phyloP scores from a whole-genome alignment of 2,797 vertebrate species.

The Fringilla coelebs region DNA sequence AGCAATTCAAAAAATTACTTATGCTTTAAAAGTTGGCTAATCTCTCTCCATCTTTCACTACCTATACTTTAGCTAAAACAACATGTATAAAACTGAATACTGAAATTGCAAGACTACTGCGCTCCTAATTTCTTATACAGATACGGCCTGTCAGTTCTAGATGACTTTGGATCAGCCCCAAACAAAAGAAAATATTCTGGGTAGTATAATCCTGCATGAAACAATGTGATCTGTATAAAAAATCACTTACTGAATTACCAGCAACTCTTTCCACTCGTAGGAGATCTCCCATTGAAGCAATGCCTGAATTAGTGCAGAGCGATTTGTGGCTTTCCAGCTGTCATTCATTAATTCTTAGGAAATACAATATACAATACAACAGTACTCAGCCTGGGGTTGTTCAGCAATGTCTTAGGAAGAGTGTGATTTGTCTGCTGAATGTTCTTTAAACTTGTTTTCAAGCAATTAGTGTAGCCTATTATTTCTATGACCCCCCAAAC shows the following conservation, averaged over 20 bases:
- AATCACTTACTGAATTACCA: constrained; percentile 53
- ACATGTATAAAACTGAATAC: constrained; percentile 49
- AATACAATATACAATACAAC: constrained; percentile 23
- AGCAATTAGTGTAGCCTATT: background rate
- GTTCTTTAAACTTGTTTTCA: background rate
- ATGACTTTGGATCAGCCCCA: constrained; percentile 51
- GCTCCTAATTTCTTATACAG: constrained; percentile 58
- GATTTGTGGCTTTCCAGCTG: constrained; percentile 50
- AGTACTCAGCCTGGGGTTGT: background rate
- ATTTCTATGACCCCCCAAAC: background rate
- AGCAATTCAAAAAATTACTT: constrained; percentile 14
- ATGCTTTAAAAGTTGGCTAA: constrained; percentile 23
- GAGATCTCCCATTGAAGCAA: constrained; percentile 33
- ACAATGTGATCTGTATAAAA: constrained; percentile 53
- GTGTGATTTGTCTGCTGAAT: background rate
- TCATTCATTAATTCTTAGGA: constrained; percentile 52
- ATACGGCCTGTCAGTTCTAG: background rate
- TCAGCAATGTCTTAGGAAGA: background rate
- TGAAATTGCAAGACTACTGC: constrained; percentile 32
- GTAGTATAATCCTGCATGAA: constrained; percentile 11
- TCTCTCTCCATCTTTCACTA: constrained; percentile 45
- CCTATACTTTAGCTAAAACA: constrained; percentile 52
- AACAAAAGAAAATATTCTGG: constrained; percentile 43
- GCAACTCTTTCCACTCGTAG: constrained; percentile 22
- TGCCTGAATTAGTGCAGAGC: constrained; percentile 56